These are phyloP conservation scores for Erinaceus europaeus DNA, from an alignment of 2,113 vertebrate genomes.

Conservation along the genomic window DNA sequence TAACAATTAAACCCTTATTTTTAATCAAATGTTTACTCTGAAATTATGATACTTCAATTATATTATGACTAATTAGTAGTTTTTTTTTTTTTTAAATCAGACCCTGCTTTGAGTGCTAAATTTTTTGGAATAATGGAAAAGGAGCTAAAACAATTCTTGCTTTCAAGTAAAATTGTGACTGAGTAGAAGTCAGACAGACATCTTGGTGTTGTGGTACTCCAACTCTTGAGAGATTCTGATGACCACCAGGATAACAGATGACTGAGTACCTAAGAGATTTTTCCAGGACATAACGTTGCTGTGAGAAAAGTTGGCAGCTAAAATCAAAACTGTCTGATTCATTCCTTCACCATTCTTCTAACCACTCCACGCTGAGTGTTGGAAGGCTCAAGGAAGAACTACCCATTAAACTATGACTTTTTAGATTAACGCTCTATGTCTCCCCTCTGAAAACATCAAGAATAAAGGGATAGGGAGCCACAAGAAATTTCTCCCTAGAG, in stretches of 20 bases:
- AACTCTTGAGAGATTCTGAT: slow-evolving; percentile 83
- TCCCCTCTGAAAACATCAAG: too few relatives aligned
- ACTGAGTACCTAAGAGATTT: neutral
- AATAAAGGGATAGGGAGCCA: too few relatives aligned
- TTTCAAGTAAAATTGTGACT: slow-evolving; percentile 89
- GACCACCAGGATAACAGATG: slow-evolving; percentile 19
- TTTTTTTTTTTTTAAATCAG: slow-evolving; percentile 89
- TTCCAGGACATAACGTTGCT: neutral
- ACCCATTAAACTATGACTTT: too few relatives aligned
- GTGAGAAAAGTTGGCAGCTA: neutral
- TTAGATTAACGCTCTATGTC: too few relatives aligned
- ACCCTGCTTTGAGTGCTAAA: slow-evolving; percentile 89
- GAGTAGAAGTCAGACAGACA: slow-evolving; percentile 85
- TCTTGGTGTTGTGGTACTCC: slow-evolving; percentile 84
- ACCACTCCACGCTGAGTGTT: neutral
- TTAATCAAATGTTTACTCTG: slow-evolving; percentile 94
- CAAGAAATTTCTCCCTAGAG: neutral
- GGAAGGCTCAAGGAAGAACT: neutral
- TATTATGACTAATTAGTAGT: slow-evolving; percentile 94
- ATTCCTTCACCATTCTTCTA: neutral
- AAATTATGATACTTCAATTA: slow-evolving; percentile 88
- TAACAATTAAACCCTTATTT: slow-evolving; percentile 94
- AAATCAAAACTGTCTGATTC: neutral
- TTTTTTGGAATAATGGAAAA: slow-evolving; percentile 85
- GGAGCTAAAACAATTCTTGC: slow-evolving; percentile 86